Conservation (phyloP, 2,797 vertebrate species). For the Leptoclinus maculatus region DNA sequence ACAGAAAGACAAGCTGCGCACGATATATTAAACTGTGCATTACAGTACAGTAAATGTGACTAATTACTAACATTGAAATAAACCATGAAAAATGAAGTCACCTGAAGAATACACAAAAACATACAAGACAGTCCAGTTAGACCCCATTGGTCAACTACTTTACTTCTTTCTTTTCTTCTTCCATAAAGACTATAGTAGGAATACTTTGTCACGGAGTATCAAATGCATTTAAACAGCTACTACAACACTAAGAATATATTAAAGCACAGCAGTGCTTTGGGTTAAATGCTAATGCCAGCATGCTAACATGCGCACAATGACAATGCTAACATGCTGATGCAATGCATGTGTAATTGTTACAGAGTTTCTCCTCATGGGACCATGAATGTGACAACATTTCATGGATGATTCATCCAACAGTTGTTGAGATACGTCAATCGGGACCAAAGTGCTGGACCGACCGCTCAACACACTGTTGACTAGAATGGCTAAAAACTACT, state of each 20-base stretch:
- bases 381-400: neutral
- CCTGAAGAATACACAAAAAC: neutral
- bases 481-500: neutral
- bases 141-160: neutral
- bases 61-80: constrained; percentile 1
- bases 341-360: neutral
- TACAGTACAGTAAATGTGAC: neutral
- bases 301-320: neutral
- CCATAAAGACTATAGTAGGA: neutral
- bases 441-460: neutral
- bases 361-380: neutral
- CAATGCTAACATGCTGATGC: neutral
- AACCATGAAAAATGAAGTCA: neutral
- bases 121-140: neutral
- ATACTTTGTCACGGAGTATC: neutral
- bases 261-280: neutral
- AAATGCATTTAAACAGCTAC: neutral
- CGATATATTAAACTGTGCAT: neutral
- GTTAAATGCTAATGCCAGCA: neutral
- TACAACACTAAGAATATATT: neutral
- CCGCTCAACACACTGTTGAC: neutral
- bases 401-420: neutral
- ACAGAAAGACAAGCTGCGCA: neutral
- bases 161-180: neutral
- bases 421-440: neutral